A percentile compares a stretch with the other conserved stretches of the same genome.
Evolutionary conservation across 2,888 invertebrate species (phyloP).

Genomic region (Nephrocerus scutellatus): DNA sequence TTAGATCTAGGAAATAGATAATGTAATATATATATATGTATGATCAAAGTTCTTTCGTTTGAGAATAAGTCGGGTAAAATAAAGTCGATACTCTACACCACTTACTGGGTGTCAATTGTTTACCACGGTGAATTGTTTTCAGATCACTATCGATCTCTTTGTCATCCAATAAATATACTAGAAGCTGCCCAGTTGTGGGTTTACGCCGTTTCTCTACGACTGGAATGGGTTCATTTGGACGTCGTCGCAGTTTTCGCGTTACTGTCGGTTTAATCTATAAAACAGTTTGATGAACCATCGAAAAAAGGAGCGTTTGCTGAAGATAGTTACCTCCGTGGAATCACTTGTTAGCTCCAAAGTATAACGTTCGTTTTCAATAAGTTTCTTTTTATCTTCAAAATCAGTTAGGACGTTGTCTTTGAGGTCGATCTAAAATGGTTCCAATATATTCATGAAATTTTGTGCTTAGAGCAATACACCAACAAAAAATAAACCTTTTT

Average conservation of each 20-base stretch:
- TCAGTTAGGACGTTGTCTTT: slow-evolving; percentile 83
- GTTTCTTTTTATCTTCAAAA: slow-evolving; percentile 84
- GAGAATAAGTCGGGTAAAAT: not conserved
- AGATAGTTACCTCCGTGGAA: slow-evolving; percentile 62
- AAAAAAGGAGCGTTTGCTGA: not conserved
- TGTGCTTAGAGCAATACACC: too few species aligned
- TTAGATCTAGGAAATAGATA: not conserved
- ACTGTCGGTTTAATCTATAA: slow-evolving; percentile 83
- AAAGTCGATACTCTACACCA: not conserved
- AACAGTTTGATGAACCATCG: slow-evolving; percentile 11
- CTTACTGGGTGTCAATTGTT: slow-evolving; percentile 49
- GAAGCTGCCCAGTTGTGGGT: slow-evolving; percentile 74
- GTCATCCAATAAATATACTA: slow-evolving; percentile 81
- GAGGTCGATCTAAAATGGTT: slow-evolving; percentile 59
- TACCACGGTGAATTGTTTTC: slow-evolving; percentile 65
- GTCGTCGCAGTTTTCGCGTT: slow-evolving; percentile 82
- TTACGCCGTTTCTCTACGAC: slow-evolving; percentile 80
- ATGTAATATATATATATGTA: too few species aligned
- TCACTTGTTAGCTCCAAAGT: slow-evolving; percentile 87
- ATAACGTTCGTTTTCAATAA: slow-evolving; percentile 80
- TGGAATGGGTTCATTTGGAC: slow-evolving; percentile 91
- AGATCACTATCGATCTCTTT: slow-evolving; percentile 82
- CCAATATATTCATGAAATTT: too few species aligned
- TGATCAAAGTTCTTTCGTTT: not conserved
- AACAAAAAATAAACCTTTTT: slow-evolving; percentile 59